Conservation (phyloP, 2,888 invertebrate genomes). For the Tetramorium bicarinatum region DNA sequence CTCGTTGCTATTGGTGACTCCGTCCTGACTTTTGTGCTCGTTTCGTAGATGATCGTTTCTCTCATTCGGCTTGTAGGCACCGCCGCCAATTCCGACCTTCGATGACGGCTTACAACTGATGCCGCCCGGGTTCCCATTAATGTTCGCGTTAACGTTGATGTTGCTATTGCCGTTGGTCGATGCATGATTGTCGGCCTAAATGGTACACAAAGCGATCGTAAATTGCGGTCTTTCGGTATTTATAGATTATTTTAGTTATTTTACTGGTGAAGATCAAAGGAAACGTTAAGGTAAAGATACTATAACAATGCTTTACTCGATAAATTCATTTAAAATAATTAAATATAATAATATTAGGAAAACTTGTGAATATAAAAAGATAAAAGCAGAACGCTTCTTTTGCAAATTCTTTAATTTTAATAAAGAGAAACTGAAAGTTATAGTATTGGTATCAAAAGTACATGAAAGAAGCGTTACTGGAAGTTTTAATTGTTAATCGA, state of each 20-base stretch:
- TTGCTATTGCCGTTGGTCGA: slow-evolving; percentile 77
- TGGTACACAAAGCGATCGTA: slow-evolving; percentile 30
- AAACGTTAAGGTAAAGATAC: background rate
- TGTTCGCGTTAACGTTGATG: slow-evolving; percentile 75
- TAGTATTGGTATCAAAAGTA: background rate
- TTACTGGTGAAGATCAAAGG: background rate
- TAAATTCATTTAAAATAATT: background rate
- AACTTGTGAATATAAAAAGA: background rate
- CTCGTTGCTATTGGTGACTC: slow-evolving; percentile 68
- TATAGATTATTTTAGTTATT: slow-evolving; percentile 4
- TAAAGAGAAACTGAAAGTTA: background rate
- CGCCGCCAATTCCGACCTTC: slow-evolving; percentile 69
- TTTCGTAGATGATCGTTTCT: slow-evolving; percentile 75
- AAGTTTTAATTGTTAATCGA: background rate
- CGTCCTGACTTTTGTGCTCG: slow-evolving; percentile 77
- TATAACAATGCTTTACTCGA: background rate
- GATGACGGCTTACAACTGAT: slow-evolving; percentile 72
- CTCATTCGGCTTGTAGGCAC: slow-evolving; percentile 73
- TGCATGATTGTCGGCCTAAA: slow-evolving; percentile 80
- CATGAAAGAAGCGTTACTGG: background rate
- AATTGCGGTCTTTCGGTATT: slow-evolving; percentile 9
- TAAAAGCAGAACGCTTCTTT: background rate
- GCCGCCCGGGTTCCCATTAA: slow-evolving; percentile 74
- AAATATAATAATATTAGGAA: background rate
- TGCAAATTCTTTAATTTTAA: background rate